Evolutionary conservation across 2,113 vertebrate species (phyloP).

Genomic region (Solenodon paradoxus): DNA sequence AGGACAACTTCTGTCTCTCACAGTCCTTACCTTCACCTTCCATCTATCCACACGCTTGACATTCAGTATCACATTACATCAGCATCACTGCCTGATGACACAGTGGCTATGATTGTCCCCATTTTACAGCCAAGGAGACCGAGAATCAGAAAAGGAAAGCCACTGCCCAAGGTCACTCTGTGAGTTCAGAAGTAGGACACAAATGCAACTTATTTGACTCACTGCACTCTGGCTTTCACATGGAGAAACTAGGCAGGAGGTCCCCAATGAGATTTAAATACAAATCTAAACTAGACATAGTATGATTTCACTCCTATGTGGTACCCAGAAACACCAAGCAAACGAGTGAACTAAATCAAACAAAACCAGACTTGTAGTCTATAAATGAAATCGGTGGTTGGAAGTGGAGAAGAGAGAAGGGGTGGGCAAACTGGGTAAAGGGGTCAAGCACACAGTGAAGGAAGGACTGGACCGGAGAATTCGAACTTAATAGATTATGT

Average conservation of each 20-base stretch:
- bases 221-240: not conserved
- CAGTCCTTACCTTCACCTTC: not conserved
- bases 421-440: too few relatives aligned
- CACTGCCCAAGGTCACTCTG: not conserved
- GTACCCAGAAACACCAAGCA: too few relatives aligned
- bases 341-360: too few relatives aligned
- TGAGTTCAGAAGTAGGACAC: not conserved
- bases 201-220: not conserved
- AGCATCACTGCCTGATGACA: not conserved
- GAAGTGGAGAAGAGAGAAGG: too few relatives aligned
- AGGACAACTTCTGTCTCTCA: not conserved
- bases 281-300: not conserved
- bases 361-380: too few relatives aligned
- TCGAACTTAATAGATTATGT: too few relatives aligned
- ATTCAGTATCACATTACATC: not conserved
- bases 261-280: not conserved
- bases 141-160: slow-evolving; percentile 30
- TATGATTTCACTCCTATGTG: too few relatives aligned
- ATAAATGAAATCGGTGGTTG: too few relatives aligned
- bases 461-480: too few relatives aligned
- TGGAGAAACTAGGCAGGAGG: not conserved
- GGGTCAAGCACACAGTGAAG: too few relatives aligned
- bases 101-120: not conserved
- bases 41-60: not conserved
- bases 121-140: slow-evolving; percentile 50